Evolutionary conservation across 2,797 vertebrate genomes (phyloP).

Genomic region (Crypturellus tataupa): DNA sequence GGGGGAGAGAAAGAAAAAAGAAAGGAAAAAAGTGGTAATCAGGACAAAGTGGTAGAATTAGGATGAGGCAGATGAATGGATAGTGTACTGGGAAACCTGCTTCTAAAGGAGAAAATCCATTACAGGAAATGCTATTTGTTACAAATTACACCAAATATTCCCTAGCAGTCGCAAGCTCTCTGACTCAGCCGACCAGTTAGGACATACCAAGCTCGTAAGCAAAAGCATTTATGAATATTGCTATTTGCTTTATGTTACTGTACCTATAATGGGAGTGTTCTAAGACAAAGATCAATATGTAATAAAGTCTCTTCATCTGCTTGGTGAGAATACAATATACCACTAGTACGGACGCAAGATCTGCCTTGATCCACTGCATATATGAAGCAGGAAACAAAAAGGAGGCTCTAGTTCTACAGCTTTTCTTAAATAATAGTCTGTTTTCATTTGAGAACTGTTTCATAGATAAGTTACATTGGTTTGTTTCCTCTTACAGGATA

Average conservation of each 20-base stretch:
- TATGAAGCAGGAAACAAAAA: neutral
- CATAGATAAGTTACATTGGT: neutral
- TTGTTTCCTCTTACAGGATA: constrained; percentile 82
- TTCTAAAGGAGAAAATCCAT: neutral
- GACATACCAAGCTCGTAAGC: neutral
- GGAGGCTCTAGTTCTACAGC: neutral
- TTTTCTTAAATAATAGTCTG: neutral
- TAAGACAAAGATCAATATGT: neutral
- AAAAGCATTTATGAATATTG: neutral
- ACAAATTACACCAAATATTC: neutral
- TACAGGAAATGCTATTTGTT: neutral
- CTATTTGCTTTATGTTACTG: neutral
- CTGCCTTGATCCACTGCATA: neutral
- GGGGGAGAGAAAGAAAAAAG: no score
- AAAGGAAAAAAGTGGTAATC: neutral
- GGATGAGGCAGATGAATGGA: neutral
- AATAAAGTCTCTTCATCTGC: neutral
- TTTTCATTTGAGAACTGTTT: neutral
- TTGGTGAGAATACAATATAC: neutral
- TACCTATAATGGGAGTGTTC: neutral
- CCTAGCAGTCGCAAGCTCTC: neutral
- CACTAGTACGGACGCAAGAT: neutral
- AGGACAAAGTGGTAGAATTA: neutral
- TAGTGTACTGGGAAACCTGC: neutral
- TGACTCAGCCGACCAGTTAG: neutral